These are phyloP conservation scores for Sporophila hypoxantha DNA, from an alignment of 2,113 vertebrate species.

Conservation along the genomic window DNA sequence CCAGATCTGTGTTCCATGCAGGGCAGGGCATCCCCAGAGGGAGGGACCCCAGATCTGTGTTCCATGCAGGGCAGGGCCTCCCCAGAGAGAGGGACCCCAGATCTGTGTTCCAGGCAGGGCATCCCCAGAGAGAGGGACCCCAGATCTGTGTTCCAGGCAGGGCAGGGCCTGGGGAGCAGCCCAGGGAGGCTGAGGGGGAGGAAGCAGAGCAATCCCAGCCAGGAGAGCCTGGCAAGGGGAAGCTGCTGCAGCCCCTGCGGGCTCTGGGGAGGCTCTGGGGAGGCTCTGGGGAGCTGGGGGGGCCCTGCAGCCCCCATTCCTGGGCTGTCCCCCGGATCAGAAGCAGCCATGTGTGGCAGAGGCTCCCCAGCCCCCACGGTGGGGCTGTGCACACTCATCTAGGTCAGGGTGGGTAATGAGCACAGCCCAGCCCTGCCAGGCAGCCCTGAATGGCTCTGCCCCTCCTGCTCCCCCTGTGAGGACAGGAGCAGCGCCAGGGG, in stretches of 20 bases:
- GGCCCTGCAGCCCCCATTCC: too few relatives aligned
- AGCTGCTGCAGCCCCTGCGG: not conserved
- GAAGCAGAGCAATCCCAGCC: slow-evolving; percentile 13
- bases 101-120: too few relatives aligned
- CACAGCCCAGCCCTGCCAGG: not conserved
- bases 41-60: accelerated
- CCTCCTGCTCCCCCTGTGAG: not conserved
- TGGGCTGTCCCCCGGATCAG: not conserved
- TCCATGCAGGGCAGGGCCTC: not conserved
- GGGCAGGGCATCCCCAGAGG: not conserved
- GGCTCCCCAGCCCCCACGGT: not conserved
- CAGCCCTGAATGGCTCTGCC: not conserved
- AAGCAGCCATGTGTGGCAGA: accelerated
- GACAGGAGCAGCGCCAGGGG: not conserved
- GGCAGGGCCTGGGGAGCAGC: not conserved
- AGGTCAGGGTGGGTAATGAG: not conserved
- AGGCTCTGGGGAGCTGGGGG: too few relatives aligned
- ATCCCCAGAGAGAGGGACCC: not conserved
- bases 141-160: accelerated
- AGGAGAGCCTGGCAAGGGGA: not conserved
- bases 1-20: accelerated
- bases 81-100: too few relatives aligned
- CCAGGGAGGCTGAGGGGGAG: not conserved
- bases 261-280: too few relatives aligned
- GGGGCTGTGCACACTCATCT: not conserved